Conservation (phyloP, 2,888 invertebrate species). For the Ametastegia equiseti region DNA sequence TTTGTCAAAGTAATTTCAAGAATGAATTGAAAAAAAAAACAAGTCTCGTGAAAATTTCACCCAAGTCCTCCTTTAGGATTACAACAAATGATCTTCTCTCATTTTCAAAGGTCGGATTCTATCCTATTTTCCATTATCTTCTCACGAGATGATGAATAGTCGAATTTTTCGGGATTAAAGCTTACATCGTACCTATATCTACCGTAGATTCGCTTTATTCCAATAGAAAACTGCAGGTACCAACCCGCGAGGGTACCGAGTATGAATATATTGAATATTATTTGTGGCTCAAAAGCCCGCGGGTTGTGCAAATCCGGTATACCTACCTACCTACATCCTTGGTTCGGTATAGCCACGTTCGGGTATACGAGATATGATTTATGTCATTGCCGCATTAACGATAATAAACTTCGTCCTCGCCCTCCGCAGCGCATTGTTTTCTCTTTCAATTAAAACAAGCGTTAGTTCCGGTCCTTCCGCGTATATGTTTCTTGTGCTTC, state of each 20-base stretch:
- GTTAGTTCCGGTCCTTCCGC: conserved; percentile 2
- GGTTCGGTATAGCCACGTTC: not conserved
- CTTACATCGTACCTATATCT: not conserved
- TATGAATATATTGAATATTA: not conserved
- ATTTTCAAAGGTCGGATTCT: too few relatives aligned
- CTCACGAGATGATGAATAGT: too few relatives aligned
- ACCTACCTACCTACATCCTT: not conserved
- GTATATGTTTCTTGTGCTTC: not conserved
- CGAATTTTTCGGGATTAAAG: too few relatives aligned
- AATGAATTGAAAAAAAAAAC: too few relatives aligned
- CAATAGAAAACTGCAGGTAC: not conserved
- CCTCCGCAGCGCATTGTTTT: conserved; percentile 25
- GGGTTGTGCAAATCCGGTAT: not conserved
- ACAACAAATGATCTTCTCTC: too few relatives aligned
- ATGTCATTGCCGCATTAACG: conserved; percentile 43
- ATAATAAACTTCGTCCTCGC: conserved; percentile 37
- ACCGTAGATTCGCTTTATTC: not conserved
- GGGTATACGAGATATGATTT: conserved; percentile 25
- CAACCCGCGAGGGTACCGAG: too few relatives aligned
- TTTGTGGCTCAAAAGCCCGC: not conserved
- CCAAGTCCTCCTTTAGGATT: too few relatives aligned
- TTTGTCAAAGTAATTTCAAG: too few relatives aligned
- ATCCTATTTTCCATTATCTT: too few relatives aligned
- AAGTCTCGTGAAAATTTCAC: too few relatives aligned
- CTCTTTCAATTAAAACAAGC: conserved; percentile 43